Percentiles rank a stretch among this genome's conserved stretches.
phyloP scores from a whole-genome alignment of 2,888 invertebrate species.

The Chloromyia formosa region DNA sequence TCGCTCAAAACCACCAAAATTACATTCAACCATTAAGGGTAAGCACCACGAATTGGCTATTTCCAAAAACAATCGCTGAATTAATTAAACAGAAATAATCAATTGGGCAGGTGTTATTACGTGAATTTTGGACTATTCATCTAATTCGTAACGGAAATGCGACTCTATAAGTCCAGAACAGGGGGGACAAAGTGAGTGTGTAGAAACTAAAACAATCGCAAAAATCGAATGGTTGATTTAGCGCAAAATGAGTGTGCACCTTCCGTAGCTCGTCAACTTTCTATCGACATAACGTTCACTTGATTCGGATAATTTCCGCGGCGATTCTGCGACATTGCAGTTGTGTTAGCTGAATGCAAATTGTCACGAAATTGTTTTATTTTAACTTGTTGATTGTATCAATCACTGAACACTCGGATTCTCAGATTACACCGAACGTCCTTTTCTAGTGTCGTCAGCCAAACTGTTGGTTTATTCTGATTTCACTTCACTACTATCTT shows the following conservation, averaged over 20 bases:
- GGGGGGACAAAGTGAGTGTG: too few relatives aligned
- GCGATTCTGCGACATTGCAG: conserved; percentile 32
- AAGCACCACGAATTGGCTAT: too few relatives aligned
- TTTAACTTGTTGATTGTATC: too few relatives aligned
- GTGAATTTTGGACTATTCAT: not conserved
- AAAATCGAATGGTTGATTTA: not conserved
- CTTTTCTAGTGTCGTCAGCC: too few relatives aligned
- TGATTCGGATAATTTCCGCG: conserved; percentile 11
- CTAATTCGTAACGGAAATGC: not conserved
- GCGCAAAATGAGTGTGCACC: not conserved
- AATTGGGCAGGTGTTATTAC: not conserved
- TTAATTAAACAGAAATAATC: not conserved
- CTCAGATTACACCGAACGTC: too few relatives aligned
- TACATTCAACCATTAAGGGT: too few relatives aligned
- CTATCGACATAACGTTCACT: not conserved
- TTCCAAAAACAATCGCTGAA: not conserved
- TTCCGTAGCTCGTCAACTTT: conserved; percentile 35
- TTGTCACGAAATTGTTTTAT: conserved; percentile 13
- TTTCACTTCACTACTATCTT: too few relatives aligned
- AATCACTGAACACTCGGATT: too few relatives aligned
- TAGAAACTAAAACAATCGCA: not conserved
- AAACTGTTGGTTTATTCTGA: too few relatives aligned
- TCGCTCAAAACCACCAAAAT: too few relatives aligned
- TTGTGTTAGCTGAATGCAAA: not conserved
- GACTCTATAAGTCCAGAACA: not conserved